Evolutionary conservation across 2,113 vertebrate species (phyloP), one percentile per base, ranked within the genome.

Genomic region (Otocyon megalotis): DNA sequence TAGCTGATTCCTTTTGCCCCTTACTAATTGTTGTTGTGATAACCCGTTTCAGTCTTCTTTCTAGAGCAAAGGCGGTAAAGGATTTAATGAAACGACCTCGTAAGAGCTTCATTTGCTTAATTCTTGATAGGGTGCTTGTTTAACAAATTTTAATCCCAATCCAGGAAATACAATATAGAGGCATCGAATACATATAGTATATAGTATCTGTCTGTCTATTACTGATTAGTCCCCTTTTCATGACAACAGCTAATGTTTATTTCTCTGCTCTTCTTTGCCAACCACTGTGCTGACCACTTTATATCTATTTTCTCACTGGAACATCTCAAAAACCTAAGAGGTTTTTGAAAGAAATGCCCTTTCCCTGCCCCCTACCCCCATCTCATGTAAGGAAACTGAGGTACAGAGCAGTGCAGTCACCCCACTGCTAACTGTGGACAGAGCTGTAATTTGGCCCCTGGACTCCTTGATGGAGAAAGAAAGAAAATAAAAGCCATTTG

Each of bases 111-210:
- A 74, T 54, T 90, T n/a, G 22, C 54, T 32, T 88, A 48, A 63
- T 67, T 93, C 22, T 87, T 67, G 62, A 43, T 53, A 67, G 58
- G 48, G 90, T 94, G n/a, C n/a, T 90, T 76, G 20, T 35, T 87
- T 56, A 24, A n/a, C 48, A 58, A 30, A 14, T 65, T 90, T 93
- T 60, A 53, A 76, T 90, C 28, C 48, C 37, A 35, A 84, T 58
- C 17, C 54, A 76, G 81, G 50, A 85, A 37, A 71, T 20, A 26
- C 16, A 65, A 30, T 88, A 2, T 62, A 11, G 19, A 1, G 20
- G 9, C 8, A 14, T 67, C 37, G 13, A 54, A 65, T 20, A 48
- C 32, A 17, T 72, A 11, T 0, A 28, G 12, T 76, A 3, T 50
- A 11, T 0, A 28, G 12, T 76, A 3, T 50, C 30, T 9, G 4